Percentiles rank a stretch among this genome's conserved stretches.
Conservation (phyloP, 2,113 vertebrate genomes). For the Bagarius yarrelli region DNA sequence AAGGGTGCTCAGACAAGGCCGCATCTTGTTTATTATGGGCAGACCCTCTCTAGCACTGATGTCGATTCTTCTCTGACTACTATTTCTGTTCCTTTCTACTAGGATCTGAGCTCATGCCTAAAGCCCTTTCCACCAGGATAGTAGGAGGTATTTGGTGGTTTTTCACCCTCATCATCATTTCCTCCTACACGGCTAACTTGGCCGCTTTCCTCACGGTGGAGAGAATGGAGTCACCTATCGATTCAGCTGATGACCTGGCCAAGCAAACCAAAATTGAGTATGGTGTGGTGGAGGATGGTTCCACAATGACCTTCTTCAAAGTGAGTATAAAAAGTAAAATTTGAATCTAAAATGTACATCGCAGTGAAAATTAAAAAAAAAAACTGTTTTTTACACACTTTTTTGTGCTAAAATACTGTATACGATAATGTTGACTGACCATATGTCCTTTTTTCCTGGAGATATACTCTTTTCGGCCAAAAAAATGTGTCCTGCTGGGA, state of each 20-base stretch:
- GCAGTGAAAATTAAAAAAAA: not conserved
- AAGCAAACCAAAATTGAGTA: slow-evolving; percentile 99
- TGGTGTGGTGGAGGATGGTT: slow-evolving; percentile 90
- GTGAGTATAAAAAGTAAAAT: slow-evolving; percentile 63
- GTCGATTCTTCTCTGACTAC: slow-evolving; percentile 44
- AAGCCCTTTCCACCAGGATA: slow-evolving; percentile 99
- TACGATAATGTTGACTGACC: no score
- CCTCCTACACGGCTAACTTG: slow-evolving; percentile 98
- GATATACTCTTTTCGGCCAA: no score
- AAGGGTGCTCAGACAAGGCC: slow-evolving; percentile 47
- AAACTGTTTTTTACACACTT: no score
- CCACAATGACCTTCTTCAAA: slow-evolving; percentile 98
- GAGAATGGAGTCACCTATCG: slow-evolving; percentile 97
- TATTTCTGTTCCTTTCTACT: slow-evolving; percentile 78
- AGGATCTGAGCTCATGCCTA: slow-evolving; percentile 99
- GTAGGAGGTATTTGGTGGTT: slow-evolving; percentile 99
- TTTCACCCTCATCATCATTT: slow-evolving; percentile 99
- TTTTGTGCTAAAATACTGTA: no score
- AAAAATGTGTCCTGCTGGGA: no score
- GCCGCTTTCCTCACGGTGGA: slow-evolving; percentile 99
- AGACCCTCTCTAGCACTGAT: slow-evolving; percentile 45
- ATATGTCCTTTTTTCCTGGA: no score
- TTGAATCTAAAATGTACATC: not conserved
- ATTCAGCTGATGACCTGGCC: slow-evolving; percentile 95
- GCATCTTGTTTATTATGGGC: slow-evolving; percentile 42